Evolutionary conservation across 2,888 invertebrate species (phyloP).

Genomic region (Ganaspis brasiliensis): DNA sequence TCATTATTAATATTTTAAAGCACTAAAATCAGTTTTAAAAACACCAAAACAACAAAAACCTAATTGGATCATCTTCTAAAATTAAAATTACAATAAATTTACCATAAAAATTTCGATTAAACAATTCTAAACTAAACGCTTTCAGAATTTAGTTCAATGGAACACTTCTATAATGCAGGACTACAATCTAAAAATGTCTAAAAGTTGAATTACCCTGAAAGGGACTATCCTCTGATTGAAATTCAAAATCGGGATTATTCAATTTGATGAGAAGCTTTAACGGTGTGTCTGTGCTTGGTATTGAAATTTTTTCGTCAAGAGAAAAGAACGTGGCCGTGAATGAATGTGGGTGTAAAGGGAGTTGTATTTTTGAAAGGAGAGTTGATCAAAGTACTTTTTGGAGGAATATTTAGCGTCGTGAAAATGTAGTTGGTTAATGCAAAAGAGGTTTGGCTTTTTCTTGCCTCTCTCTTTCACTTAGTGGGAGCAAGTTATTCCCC

Average conservation of each 20-base stretch:
- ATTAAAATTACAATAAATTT: too few species aligned
- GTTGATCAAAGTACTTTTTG: conserved; percentile 42
- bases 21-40: too few species aligned
- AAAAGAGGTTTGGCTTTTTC: conserved; percentile 24
- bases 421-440: conserved; percentile 34
- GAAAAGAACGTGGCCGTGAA: not conserved
- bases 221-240: not conserved
- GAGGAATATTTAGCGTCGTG: conserved; percentile 41
- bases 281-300: not conserved
- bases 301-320: conserved; percentile 31
- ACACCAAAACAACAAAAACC: too few species aligned
- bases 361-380: conserved; percentile 36
- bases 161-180: too few species aligned
- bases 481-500: conserved; percentile 5
- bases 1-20: too few species aligned
- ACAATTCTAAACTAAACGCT: too few species aligned
- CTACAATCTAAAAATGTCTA: too few species aligned
- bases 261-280: conserved; percentile 29
- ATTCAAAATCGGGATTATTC: conserved; percentile 21
- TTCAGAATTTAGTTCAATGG: too few species aligned
- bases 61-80: too few species aligned
- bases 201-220: too few species aligned
- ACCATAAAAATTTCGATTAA: too few species aligned
- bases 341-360: conserved; percentile 32
- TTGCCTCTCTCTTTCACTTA: conserved; percentile 40